Evolutionary conservation across 2,888 invertebrate genomes (phyloP), one percentile per base, ranked within the genome.

Genomic region (Agrotis exclamationis): DNA sequence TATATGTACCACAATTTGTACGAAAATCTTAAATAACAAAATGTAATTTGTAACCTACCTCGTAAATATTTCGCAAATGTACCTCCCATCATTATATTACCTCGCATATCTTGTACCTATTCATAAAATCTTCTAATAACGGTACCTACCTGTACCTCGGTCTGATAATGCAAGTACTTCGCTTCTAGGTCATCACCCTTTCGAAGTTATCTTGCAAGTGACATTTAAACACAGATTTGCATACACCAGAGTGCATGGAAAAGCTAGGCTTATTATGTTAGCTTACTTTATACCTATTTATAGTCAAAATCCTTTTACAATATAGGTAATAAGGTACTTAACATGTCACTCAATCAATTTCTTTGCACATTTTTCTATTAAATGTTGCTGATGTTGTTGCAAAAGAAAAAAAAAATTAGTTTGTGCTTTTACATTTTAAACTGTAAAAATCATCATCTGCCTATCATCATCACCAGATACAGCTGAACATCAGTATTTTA

Each of bases 211-310:
- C 86, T 79, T 76, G 77, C 91, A 89, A 91, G 90, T 93, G 92
- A 86, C 91, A 92, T 93, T 93, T 93, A 88, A 78, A 70, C 76
- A 80, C 70, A 66, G 69, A 89, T 92, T 90, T 89, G 88, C 89
- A 90, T 90, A 85, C 85, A 85, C 70, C 80, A 79, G 76, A 75
- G 80, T 84, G 85, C 80, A 76, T 85, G 78, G 83, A 88, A 88
- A 86, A 86, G 82, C 81, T 63, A 65, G 62, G 57, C 64, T 73
- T 70, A 74, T 74, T 76, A 77, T 67, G n/a, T 59, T 65, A 54
- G 53, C 24, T 47, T 84, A 22, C 47, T 84, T 69, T 68, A 69
- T 66, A 74, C 20, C n/a, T 65, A 80, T 63, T 69, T 70, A 44
- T 63, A 1, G 18, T 47, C 63, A 63, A 70, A 58, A 56, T 39